phyloP scores from a whole-genome alignment of 2,888 invertebrate genomes.

The Perdita meconis region DNA sequence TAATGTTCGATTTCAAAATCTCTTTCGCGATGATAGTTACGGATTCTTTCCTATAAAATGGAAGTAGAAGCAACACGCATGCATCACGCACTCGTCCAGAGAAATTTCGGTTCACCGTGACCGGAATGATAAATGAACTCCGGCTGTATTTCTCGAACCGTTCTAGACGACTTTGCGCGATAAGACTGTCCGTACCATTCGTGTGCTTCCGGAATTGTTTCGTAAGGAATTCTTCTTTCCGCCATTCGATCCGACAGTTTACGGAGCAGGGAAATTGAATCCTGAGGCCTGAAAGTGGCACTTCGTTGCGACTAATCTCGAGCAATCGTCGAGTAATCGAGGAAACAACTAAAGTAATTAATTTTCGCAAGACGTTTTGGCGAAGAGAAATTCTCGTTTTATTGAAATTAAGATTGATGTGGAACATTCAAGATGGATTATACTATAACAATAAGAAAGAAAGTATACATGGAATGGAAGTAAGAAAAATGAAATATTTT shows the following conservation, averaged over 20 bases:
- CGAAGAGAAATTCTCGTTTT: no score
- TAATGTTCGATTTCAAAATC: background rate
- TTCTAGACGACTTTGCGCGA: slow-evolving; percentile 5
- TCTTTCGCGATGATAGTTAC: background rate
- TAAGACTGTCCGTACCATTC: background rate
- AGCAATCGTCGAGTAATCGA: background rate
- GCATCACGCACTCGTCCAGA: slow-evolving; percentile 6
- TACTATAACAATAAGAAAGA: no score
- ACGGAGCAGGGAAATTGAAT: slow-evolving; percentile 10
- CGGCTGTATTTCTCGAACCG: background rate
- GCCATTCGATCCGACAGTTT: background rate
- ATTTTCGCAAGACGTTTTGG: no score
- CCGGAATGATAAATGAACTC: slow-evolving; percentile 47
- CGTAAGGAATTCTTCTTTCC: background rate
- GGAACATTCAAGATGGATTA: no score
- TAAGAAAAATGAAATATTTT: no score
- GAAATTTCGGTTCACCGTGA: slow-evolving; percentile 30
- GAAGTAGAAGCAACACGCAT: background rate
- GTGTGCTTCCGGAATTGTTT: slow-evolving; percentile 10
- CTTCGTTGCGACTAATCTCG: background rate
- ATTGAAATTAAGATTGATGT: no score
- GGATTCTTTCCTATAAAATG: slow-evolving; percentile 1
- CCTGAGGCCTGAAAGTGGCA: background rate
- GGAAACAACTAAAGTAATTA: background rate
- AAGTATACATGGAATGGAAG: no score